Base-by-base conservation (phyloP, 2,797 vertebrate genomes). In the Alauda arvensis region DNA sequence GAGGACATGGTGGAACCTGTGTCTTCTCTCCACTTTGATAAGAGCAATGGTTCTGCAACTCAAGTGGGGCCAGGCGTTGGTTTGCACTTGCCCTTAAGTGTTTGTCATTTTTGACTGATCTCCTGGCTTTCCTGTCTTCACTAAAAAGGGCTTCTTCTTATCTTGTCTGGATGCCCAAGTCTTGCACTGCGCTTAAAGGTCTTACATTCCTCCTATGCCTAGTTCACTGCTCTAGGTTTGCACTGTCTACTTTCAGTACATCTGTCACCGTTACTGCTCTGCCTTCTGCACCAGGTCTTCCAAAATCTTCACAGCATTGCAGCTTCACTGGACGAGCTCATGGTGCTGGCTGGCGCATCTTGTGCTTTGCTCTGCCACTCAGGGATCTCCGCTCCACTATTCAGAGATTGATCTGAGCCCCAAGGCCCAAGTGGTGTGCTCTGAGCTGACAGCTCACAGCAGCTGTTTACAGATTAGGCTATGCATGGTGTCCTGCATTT, bases 121-220 rank as follows among this genome's bases (percentile, higher is more conserved):
- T 85, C 68, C 55, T 91, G 65, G 34, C 62, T 34, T 92, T 90
- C 25, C 57, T 71, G 0, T 85, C 31, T 71, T 82, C 69, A 42
- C 20, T 40, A 37, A 45, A 70, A 91, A 56, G 28, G 21, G 19
- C 20, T 91, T 15, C 68, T 93, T 14, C 70, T 89, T 18, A 86
- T 45, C 43, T 34, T 76, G 7, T 85, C 49, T 57, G 63, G 33
- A 51, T 79, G 62, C 65, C 48, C 31, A 56, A 40, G 31, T 68
- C 62, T 83, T 93, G 74, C 84, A 49, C 77, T 93, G 75, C 17
- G 14, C 85, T 85, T 92, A 28, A 83, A 81, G 31, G 20, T 77
- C 60, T 92, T 60, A 42, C 0, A 0, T 70, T 90, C 14, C 24
- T 87, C 24, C 9, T 60, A 0, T 46, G 10, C 46, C 24, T 63